These are phyloP conservation scores for Eptatretus atami DNA, from an alignment of 2,797 vertebrate species.

Conservation along the genomic window DNA sequence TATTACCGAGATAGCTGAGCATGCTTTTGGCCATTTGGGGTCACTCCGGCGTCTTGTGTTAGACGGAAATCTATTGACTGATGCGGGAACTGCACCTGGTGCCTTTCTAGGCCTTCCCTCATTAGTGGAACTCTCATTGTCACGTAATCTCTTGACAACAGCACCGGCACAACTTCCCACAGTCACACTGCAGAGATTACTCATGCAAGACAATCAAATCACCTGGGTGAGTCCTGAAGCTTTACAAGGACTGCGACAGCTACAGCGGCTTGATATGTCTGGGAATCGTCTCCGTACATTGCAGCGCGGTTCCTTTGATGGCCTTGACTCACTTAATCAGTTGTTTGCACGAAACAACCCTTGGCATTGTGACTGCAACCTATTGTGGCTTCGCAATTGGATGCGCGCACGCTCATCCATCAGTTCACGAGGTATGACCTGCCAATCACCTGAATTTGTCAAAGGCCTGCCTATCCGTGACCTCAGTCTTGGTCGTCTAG, in stretches of 20 bases:
- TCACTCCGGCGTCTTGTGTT: slow-evolving; percentile 83
- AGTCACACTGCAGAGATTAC: slow-evolving; percentile 61
- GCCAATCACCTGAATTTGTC: slow-evolving; percentile 87
- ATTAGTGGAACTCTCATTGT: slow-evolving; percentile 70
- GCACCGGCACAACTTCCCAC: slow-evolving; percentile 74
- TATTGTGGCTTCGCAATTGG: slow-evolving; percentile 99
- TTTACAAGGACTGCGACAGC: slow-evolving; percentile 65
- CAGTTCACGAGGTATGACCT: slow-evolving; percentile 93
- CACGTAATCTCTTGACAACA: slow-evolving; percentile 67
- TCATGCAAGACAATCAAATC: slow-evolving; percentile 97
- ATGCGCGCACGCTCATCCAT: slow-evolving; percentile 60
- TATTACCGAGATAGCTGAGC: slow-evolving; percentile 81
- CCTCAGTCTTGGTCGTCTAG: slow-evolving; percentile 54
- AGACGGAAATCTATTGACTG: slow-evolving; percentile 89
- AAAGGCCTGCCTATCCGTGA: slow-evolving; percentile 98
- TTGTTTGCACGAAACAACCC: slow-evolving; percentile 88
- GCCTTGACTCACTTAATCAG: slow-evolving; percentile 93
- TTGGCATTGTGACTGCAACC: slow-evolving; percentile 82
- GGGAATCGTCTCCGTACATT: slow-evolving; percentile 90
- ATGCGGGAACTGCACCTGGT: slow-evolving; percentile 67
- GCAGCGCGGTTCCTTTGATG: slow-evolving; percentile 78
- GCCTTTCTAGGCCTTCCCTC: slow-evolving; percentile 76
- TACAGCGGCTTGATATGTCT: slow-evolving; percentile 87
- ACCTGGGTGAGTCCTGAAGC: slow-evolving; percentile 55
- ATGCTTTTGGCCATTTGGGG: slow-evolving; percentile 76